phyloP scores from a whole-genome alignment of 2,113 vertebrate species.

The Strix uralensis region DNA sequence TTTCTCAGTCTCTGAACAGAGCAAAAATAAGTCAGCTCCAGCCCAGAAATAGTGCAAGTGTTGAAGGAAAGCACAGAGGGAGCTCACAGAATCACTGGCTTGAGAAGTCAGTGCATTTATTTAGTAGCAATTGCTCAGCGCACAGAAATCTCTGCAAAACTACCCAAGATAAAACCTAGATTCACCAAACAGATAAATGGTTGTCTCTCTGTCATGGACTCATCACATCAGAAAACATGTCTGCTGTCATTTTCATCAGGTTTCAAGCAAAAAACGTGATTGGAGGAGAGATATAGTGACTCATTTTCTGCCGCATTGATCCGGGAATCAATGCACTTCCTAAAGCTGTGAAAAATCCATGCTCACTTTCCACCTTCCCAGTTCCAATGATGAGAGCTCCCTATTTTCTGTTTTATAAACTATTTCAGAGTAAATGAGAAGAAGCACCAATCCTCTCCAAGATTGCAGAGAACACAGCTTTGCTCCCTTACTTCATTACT shows the following conservation, averaged over 20 bases:
- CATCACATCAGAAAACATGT: background rate
- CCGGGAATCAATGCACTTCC: background rate
- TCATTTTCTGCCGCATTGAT: fast-evolving
- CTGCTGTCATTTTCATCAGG: background rate
- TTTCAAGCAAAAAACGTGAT: fast-evolving
- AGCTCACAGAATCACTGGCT: background rate
- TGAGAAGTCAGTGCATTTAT: background rate
- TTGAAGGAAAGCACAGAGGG: background rate
- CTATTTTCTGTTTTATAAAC: background rate
- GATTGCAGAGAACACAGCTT: background rate
- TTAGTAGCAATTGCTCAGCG: fast-evolving
- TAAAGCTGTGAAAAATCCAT: background rate
- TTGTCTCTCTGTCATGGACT: background rate
- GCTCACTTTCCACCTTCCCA: background rate
- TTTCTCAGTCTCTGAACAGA: background rate
- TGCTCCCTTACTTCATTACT: background rate
- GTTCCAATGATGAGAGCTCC: fast-evolving
- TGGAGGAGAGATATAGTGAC: background rate
- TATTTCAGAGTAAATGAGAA: background rate
- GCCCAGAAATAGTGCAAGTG: background rate
- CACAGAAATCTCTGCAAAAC: background rate
- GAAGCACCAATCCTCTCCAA: background rate
- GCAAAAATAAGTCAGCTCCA: background rate
- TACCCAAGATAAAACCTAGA: background rate
- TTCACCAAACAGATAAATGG: background rate